Percentiles rank a stretch among this genome's conserved stretches.
These are phyloP conservation scores for Syngnathoides biaculeatus DNA, from an alignment of 2,113 vertebrate species.

Conservation along the genomic window DNA sequence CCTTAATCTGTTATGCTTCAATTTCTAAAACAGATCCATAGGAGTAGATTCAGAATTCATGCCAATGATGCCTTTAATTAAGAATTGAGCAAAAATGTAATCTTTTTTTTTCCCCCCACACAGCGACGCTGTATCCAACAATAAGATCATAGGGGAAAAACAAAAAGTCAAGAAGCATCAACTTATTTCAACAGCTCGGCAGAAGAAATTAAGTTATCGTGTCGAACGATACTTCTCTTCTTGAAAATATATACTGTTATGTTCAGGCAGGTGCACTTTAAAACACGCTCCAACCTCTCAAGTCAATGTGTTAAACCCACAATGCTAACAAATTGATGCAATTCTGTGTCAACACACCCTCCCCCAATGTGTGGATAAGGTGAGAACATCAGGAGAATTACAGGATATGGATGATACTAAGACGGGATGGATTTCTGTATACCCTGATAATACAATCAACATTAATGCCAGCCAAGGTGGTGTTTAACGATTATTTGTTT, in stretches of 20 bases:
- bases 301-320: slow-evolving; percentile 38
- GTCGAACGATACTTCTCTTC: neutral
- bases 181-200: neutral
- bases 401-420: slow-evolving; percentile 10
- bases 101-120: no score
- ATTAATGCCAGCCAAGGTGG: neutral
- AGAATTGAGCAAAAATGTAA: no score
- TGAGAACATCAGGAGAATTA: slow-evolving; percentile 22
- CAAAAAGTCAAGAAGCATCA: neutral
- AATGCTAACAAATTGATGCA: slow-evolving; percentile 55
- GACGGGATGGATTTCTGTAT: slow-evolving; percentile 9
- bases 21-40: no score
- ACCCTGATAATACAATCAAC: neutral
- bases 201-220: neutral
- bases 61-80: no score
- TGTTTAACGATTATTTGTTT: slow-evolving; percentile 4
- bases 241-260: neutral
- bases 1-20: neutral
- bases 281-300: slow-evolving; percentile 24
- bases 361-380: slow-evolving; percentile 41
- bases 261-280: slow-evolving; percentile 36
- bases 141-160: no score
- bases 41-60: no score
- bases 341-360: slow-evolving; percentile 47
- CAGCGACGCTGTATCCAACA: no score